Evolutionary conservation across 2,113 vertebrate genomes (phyloP), one percentile per base, ranked within the genome.

Genomic region (Rutilus rutilus): DNA sequence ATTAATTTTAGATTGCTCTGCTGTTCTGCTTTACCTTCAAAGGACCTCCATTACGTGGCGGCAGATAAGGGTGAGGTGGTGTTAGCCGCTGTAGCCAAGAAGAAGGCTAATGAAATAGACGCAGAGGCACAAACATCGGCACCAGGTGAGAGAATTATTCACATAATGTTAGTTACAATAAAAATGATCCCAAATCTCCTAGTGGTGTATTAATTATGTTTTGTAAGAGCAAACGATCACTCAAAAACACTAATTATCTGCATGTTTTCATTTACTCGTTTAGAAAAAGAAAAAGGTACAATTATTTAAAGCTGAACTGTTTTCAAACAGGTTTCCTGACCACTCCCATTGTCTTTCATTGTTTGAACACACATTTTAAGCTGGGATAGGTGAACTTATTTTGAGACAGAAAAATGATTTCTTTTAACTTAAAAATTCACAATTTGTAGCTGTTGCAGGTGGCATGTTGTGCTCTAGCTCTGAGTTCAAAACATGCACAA

Each of bases 41-140:
- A 99, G 98, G 98, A 99, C 93, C 97, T 99, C 95, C 96, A 99
- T 97, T 98, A 98, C 94, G 92, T 98, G 90, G 97, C 98, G 77
- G 88, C 95, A 93, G 98, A 99, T 97, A 97, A 97, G 93, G 97
- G 97, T 90, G 98, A 99, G 96, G 88, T 96, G 94, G 97, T 97
- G 91, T 95, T 99, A 90, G 97, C 98, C 86, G 96, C 95, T 92
- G 98, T 97, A 94, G 96, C 98, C 91, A 96, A 95, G 94, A 97
- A 95, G 95, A 98, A 96, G 93, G 98, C 97, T 93, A 93, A 94
- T 90, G 96, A 97, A 95, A 97, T 97, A 92, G 95, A 98, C 92
- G 93, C 94, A 78, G 95, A 93, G 93, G 95, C 96, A 92, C 91
- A 91, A 93, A 93, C 95, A 85, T 93, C 94, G 84, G 91, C 93